Percentiles rank a stretch among this genome's conserved stretches.
Conservation (phyloP, 2,797 vertebrate species). For the Platyrinchus mystaceus region DNA sequence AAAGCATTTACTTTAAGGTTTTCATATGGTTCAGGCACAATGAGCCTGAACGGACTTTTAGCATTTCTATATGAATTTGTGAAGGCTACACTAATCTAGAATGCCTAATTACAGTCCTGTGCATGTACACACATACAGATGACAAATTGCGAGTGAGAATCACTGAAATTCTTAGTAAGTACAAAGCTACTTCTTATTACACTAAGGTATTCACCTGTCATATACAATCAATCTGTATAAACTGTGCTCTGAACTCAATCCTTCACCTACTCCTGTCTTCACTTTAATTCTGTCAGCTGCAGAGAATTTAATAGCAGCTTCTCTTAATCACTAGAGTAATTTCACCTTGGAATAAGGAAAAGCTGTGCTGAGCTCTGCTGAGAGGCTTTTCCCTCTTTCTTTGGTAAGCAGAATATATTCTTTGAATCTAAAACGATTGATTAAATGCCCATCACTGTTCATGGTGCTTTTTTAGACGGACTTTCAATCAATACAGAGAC, state of each 20-base stretch:
- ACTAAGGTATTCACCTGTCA: neutral
- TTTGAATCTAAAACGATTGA: constrained; percentile 1
- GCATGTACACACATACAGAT: neutral
- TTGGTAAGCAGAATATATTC: neutral
- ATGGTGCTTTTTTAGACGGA: neutral
- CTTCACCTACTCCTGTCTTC: neutral
- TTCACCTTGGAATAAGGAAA: neutral
- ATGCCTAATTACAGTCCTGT: neutral
- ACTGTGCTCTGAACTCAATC: neutral
- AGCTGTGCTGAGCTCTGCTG: neutral
- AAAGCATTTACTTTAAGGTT: neutral
- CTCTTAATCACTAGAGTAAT: neutral
- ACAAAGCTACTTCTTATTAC: neutral
- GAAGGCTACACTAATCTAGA: neutral
- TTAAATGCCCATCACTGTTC: constrained; percentile 5
- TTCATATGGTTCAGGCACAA: neutral
- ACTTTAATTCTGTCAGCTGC: neutral
- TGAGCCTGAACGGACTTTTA: neutral
- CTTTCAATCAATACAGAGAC: constrained; percentile 13
- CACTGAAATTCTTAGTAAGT: neutral
- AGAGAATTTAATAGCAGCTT: neutral
- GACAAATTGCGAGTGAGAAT: neutral
- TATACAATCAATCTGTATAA: neutral
- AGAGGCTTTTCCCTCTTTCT: neutral
- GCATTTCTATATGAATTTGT: neutral